phyloP scores from a whole-genome alignment of 1,140 invertebrate species.

The Stratiolaelaps scimitus region DNA sequence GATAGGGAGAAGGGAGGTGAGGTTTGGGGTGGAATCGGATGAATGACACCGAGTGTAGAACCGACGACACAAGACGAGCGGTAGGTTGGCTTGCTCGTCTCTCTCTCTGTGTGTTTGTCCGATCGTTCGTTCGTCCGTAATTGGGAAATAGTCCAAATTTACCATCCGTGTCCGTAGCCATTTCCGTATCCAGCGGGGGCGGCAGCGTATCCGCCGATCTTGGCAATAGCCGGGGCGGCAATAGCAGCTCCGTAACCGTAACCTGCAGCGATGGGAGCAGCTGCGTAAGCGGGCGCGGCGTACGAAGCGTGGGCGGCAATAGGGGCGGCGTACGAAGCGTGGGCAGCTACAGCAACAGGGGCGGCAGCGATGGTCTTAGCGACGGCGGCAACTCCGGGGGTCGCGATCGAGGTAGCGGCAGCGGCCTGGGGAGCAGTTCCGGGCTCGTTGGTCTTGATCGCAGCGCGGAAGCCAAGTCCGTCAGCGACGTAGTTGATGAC shows the following conservation, averaged over 20 bases:
- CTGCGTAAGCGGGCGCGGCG: background rate
- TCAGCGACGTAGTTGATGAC: constrained; percentile 39
- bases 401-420: constrained; percentile 25
- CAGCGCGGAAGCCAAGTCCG: constrained; percentile 37
- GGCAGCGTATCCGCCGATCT: no score
- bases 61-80: no score
- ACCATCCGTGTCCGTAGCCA: constrained; percentile 7
- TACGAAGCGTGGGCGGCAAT: no score
- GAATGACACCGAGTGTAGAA: no score
- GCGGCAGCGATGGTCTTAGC: background rate
- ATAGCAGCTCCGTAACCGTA: constrained; percentile 12
- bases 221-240: no score
- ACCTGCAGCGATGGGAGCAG: background rate
- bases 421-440: constrained; percentile 33
- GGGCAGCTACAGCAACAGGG: constrained; percentile 2
- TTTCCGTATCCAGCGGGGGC: background rate
- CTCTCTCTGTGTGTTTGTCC: no score
- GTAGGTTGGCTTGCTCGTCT: no score
- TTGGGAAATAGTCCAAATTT: no score
- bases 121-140: no score
- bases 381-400: background rate
- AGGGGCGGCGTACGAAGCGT: no score
- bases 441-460: constrained; percentile 36
- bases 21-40: no score
- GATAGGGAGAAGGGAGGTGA: no score